Base-by-base conservation (phyloP, 2,888 invertebrate species). In the Macrosiphum euphorbiae region DNA sequence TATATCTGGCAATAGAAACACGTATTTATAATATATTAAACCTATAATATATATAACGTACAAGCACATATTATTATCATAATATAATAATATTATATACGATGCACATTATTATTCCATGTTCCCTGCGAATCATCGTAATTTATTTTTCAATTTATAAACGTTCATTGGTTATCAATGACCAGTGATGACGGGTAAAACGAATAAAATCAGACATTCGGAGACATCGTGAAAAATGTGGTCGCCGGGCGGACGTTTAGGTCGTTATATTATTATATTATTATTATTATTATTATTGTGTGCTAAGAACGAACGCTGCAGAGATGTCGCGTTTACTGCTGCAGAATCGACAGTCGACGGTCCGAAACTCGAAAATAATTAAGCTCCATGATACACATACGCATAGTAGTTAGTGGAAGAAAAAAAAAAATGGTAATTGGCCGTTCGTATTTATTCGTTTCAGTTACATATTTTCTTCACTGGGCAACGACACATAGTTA, bases 321-420 rank as follows among this genome's bases (percentile, higher is more conserved):
- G 47, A 67, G 24, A 67, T 35, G 50, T 50, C 47, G 90, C 50
- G 28, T 41, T 84, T 44, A 86, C 78, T 55, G 85, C 78, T 55
- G 85, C 85, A 86, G 44, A n/a, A 47, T 86, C 58, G 58, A 86
- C 91, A 26, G 58, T 91, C 91, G 58, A 86, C 91, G n/a, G 58
- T 91, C 91, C 91, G 58, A 58, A 86, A 91, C 85, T 55, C 44
- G 24, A 84, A 84, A 91, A 91, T 91, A 41, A n/a, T 91, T 88
- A 78, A 7, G n/a, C 20, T 28, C 28, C 3, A 78, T 35, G 35
- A 88, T 50, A 67, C 50, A 58, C 44, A n/a, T 50, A 58, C 44
- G n/a, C 26, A 44, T 26, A 8, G n/a, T 26, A 16, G n/a, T 26
- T 16, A 35, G 1, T 20, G 35, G 20, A 78, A 67, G n/a, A 47